A percentile compares a stretch with the other conserved stretches of the same genome.
phyloP scores from a whole-genome alignment of 2,797 vertebrate genomes.

The Chelidonichthys spinosus region DNA sequence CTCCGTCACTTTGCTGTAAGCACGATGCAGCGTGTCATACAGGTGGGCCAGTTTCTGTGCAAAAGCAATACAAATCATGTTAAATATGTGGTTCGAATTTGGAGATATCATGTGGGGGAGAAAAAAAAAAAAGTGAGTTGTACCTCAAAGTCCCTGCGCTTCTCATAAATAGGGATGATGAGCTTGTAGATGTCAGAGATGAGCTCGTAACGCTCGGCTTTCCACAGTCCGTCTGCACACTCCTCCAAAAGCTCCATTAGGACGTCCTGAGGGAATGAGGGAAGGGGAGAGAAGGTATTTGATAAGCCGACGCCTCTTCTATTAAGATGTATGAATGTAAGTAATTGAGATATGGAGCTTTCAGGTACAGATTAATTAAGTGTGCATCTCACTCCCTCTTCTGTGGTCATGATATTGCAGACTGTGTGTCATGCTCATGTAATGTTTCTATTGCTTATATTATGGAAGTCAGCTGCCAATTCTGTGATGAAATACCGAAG shows the following conservation, averaged over 20 bases:
- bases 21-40: constrained; percentile 95
- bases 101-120: neutral
- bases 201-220: constrained; percentile 97
- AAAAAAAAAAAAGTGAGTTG: neutral
- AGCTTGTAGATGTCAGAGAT: constrained; percentile 98
- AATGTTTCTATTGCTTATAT: neutral
- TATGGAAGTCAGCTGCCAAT: neutral
- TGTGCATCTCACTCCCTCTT: neutral
- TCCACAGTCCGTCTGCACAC: constrained; percentile 97
- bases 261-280: constrained; percentile 86
- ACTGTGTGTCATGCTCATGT: neutral
- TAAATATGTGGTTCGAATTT: neutral
- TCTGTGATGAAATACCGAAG: neutral
- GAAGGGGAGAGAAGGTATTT: neutral
- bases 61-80: constrained; percentile 12
- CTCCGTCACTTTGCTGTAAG: constrained; percentile 98
- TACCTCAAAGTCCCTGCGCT: constrained; percentile 98
- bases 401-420: neutral
- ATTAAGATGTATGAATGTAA: neutral
- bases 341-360: neutral
- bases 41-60: constrained; percentile 94
- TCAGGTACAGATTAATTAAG: neutral
- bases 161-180: constrained; percentile 98
- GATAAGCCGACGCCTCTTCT: constrained; percentile 4
- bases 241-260: constrained; percentile 95